Conservation (phyloP, 2,797 vertebrate species). For the Melanotaenia parkinsoni region DNA sequence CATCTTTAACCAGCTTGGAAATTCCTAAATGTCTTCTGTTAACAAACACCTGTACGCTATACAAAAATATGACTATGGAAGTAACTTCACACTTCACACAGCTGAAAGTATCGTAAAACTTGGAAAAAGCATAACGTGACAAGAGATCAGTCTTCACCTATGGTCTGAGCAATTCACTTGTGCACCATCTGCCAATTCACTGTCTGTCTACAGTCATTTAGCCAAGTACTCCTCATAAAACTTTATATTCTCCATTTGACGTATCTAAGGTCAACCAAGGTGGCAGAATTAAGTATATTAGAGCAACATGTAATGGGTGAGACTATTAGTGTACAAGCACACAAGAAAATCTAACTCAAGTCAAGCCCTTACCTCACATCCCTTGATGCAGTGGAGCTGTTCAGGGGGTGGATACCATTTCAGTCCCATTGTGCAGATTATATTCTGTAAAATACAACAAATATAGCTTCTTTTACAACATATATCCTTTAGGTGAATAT, state of each 20-base stretch:
- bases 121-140: slow-evolving; percentile 14
- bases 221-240: slow-evolving; percentile 39
- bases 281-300: slow-evolving; percentile 21
- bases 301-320: slow-evolving; percentile 22
- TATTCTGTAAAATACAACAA: slow-evolving; percentile 81
- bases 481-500: slow-evolving; percentile 5
- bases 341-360: slow-evolving; percentile 11
- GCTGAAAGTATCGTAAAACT: slow-evolving; percentile 10
- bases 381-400: slow-evolving; percentile 94
- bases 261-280: slow-evolving; percentile 12
- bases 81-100: not conserved
- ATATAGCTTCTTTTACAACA: not conserved
- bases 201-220: slow-evolving; percentile 18
- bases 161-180: slow-evolving; percentile 20
- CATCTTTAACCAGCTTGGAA: slow-evolving; percentile 7
- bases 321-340: slow-evolving; percentile 14
- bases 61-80: not conserved
- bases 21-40: slow-evolving; percentile 6
- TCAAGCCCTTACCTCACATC: slow-evolving; percentile 91
- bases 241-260: slow-evolving; percentile 13
- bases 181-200: slow-evolving; percentile 21
- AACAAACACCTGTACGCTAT: slow-evolving; percentile 3
- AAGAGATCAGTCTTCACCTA: slow-evolving; percentile 14
- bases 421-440: slow-evolving; percentile 93
- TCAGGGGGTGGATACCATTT: slow-evolving; percentile 96